Evolutionary conservation across 2,113 vertebrate genomes (phyloP), one percentile per base, ranked within the genome.

Genomic region (Nematolebias whitei): DNA sequence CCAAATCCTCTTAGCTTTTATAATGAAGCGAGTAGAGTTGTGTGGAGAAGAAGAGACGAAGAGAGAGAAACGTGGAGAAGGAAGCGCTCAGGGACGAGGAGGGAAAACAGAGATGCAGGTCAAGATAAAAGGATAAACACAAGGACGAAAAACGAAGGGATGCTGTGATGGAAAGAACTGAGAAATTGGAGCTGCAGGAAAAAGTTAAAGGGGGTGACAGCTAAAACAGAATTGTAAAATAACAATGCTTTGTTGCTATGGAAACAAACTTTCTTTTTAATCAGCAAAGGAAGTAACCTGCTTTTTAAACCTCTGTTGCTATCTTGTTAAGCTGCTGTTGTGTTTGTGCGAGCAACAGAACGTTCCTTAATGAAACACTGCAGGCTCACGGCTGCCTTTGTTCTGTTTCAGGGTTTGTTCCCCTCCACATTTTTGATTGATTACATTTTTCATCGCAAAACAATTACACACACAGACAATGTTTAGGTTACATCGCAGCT

Each of bases 1-100:
- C 75, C 59, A 88, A 89, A 90, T 90, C 89, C 89, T 89, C 89
- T 89, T 89, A 89, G 78, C 80, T 84, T 35, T 74, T 90, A 83
- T 89, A 86, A 90, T 87, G 87, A 90, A 88, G 86, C 75, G 79
- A 78, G 76, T 58, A 47, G 72, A 80, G 68, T 73, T 61, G 56
- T 62, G 65, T 54, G 65, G 58, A 75, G 53, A 55, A 62, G 49
- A 57, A 74, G 49, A 65, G 60, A 76, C 40, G 48, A 57, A 49
- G 41, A 49, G 47, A 52, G 63, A 67, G 44, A 74, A 62, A 70
- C 2, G 15, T 13, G 5, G 49, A 20, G 41, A 48, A 54, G 57
- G 52, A 43, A 39, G 35, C 52, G 51, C 48, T 40, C 24, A 61
- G 45, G 47, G 65, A 60, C 1, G 24, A 74, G 48, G 47, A 74